Percentiles rank a stretch among this genome's conserved stretches.
phyloP scores from a whole-genome alignment of 2,888 invertebrate species.

The Biston stratarius region DNA sequence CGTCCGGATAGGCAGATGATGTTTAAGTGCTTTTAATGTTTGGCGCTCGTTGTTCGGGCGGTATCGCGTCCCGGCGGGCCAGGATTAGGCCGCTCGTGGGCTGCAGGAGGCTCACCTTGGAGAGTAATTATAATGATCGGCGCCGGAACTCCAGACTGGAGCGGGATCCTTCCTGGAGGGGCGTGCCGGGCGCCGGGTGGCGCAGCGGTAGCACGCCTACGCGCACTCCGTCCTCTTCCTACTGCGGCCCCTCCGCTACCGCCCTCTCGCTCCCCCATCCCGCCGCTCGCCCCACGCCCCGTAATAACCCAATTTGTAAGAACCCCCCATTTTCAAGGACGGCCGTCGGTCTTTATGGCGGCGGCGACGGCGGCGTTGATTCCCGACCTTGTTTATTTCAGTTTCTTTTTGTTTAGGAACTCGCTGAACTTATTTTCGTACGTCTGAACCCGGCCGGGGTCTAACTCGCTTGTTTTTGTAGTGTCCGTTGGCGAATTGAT shows the following conservation, averaged over 20 bases:
- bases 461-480: constrained; percentile 64
- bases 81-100: constrained; percentile 78
- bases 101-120: constrained; percentile 81
- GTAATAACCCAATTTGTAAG: constrained; percentile 87
- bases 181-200: constrained; percentile 81
- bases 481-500: constrained; percentile 62
- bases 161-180: constrained; percentile 83
- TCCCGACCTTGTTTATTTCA: constrained; percentile 87
- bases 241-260: constrained; percentile 45
- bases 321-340: constrained; percentile 86
- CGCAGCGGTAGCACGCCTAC: constrained; percentile 81
- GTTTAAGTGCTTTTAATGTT: constrained; percentile 78
- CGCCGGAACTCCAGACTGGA: constrained; percentile 82
- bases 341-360: constrained; percentile 86
- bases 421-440: constrained; percentile 82
- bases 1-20: constrained; percentile 70
- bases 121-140: constrained; percentile 87
- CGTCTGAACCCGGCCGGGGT: constrained; percentile 72
- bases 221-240: constrained; percentile 66
- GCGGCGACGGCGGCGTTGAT: constrained; percentile 85
- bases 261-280: constrained; percentile 66
- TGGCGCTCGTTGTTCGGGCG: constrained; percentile 72
- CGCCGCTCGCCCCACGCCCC: constrained; percentile 78
- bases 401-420: constrained; percentile 86
- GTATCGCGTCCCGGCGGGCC: constrained; percentile 74